phyloP scores from a whole-genome alignment of 2,888 invertebrate genomes.

The Julus scandinavius region DNA sequence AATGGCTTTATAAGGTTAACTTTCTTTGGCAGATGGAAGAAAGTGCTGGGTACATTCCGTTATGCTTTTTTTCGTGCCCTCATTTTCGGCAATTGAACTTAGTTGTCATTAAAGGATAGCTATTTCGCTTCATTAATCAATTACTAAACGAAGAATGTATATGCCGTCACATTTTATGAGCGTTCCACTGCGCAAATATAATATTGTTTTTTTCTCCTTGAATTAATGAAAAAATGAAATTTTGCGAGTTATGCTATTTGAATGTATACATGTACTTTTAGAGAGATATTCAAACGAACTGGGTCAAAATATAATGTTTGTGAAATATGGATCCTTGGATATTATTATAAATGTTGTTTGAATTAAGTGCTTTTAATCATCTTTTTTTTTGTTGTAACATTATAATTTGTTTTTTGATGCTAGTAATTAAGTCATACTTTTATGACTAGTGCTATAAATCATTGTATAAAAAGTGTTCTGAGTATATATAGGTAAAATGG shows the following conservation, averaged over 20 bases:
- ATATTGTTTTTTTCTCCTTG: neutral
- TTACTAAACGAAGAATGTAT: neutral
- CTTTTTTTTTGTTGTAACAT: too few species aligned
- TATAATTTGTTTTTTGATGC: too few species aligned
- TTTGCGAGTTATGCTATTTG: neutral
- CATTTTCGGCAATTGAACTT: neutral
- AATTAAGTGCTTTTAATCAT: too few species aligned
- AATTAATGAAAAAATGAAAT: neutral
- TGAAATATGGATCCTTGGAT: too few species aligned
- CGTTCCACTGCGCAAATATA: neutral
- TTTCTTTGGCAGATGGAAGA: constrained; percentile 11
- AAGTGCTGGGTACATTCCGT: neutral
- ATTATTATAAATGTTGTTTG: too few species aligned
- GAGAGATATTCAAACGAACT: too few species aligned
- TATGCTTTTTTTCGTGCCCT: neutral
- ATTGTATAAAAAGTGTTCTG: too few species aligned
- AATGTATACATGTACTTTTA: too few species aligned
- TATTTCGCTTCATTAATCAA: constrained; percentile 45
- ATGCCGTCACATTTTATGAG: neutral
- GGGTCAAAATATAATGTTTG: too few species aligned
- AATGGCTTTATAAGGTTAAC: neutral
- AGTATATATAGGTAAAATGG: too few species aligned
- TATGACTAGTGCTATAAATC: too few species aligned
- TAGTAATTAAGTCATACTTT: too few species aligned
- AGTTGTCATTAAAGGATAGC: constrained; percentile 19